Percentiles rank a stretch among this genome's conserved stretches.
Conservation (phyloP, 2,113 vertebrate species). For the Zosterops hypoxanthus region DNA sequence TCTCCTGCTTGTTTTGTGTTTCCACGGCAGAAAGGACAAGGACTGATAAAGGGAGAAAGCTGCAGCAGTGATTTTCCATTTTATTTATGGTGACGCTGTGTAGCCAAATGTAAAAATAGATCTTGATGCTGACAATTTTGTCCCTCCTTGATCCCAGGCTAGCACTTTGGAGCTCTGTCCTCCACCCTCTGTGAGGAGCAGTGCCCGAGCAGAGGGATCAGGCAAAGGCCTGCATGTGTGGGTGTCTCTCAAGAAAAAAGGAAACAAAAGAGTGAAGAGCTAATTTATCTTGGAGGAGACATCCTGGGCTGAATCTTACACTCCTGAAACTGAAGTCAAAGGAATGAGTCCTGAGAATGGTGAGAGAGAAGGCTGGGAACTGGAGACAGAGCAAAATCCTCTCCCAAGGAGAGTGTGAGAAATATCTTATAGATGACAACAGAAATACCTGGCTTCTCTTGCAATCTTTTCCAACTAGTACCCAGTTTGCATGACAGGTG, state of each 20-base stretch:
- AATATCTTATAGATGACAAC: neutral
- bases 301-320: neutral
- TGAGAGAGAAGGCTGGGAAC: neutral
- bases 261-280: neutral
- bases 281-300: neutral
- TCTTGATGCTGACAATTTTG: slow-evolving; percentile 59
- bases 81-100: slow-evolving; percentile 59
- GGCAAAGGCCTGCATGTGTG: neutral
- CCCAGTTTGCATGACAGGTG: neutral
- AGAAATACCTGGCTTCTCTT: neutral
- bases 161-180: slow-evolving; percentile 16
- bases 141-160: slow-evolving; percentile 54
- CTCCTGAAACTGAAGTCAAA: neutral
- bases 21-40: slow-evolving; percentile 9
- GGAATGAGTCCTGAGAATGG: neutral
- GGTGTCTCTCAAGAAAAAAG: neutral
- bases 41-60: slow-evolving; percentile 11
- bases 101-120: slow-evolving; percentile 71
- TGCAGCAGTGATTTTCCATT: slow-evolving; percentile 40
- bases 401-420: neutral
- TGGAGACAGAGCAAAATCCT: neutral
- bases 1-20: slow-evolving; percentile 37
- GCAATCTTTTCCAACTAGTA: neutral
- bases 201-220: neutral
- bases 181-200: neutral